phyloP scores from a whole-genome alignment of 2,113 vertebrate species.

The Ammospiza nelsoni region DNA sequence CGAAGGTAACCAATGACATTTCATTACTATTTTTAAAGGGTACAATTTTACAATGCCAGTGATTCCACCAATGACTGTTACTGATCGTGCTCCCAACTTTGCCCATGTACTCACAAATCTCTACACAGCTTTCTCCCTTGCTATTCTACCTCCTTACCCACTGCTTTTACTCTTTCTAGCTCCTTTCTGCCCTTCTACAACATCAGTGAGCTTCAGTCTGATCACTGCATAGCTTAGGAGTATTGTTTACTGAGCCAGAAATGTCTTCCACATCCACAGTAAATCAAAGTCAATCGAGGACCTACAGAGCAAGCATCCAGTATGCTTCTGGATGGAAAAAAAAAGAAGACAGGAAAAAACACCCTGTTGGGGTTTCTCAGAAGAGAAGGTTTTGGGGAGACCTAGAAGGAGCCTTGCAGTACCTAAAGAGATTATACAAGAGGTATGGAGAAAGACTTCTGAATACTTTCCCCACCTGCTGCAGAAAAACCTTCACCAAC shows the following conservation, averaged over 20 bases:
- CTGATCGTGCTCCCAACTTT: background rate
- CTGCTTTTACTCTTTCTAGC: background rate
- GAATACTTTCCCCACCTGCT: background rate
- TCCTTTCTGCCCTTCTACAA: background rate
- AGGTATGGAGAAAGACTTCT: background rate
- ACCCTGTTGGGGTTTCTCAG: background rate
- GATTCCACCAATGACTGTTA: background rate
- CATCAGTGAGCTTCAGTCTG: background rate
- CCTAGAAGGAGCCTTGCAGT: background rate
- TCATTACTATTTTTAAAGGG: background rate
- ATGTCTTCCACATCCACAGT: background rate
- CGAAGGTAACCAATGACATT: background rate
- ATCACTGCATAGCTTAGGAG: background rate
- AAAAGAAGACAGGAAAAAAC: background rate
- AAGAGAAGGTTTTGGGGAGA: background rate
- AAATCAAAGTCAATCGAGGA: background rate
- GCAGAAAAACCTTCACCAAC: background rate
- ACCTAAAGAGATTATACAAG: background rate
- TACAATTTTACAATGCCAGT: background rate
- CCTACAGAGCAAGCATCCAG: background rate
- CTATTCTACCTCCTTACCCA: background rate
- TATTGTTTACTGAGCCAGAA: background rate
- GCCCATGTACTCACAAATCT: background rate
- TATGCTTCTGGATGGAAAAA: background rate
- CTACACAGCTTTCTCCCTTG: background rate